Evolutionary conservation across 2,113 vertebrate genomes (phyloP).

Genomic region (Galeopterus variegatus): DNA sequence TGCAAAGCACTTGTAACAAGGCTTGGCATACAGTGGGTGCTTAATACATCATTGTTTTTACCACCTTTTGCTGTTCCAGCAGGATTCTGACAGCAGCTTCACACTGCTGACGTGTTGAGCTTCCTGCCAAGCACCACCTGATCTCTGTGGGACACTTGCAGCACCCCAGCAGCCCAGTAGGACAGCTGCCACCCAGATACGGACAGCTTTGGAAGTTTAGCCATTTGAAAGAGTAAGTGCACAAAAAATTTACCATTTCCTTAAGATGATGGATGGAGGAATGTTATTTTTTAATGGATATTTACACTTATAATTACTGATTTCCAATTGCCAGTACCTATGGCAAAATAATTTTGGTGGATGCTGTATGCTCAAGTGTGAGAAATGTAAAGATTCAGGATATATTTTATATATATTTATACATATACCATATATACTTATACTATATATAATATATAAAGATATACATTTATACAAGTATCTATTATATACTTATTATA

Average conservation of each 20-base stretch:
- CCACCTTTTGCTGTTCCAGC: background rate
- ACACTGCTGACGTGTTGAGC: fast-evolving
- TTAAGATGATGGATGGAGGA: background rate
- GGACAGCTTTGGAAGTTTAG: background rate
- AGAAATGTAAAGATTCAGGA: background rate
- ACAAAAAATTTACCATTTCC: background rate
- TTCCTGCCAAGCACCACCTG: background rate
- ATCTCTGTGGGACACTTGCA: fast-evolving
- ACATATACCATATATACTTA: background rate
- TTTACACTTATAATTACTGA: background rate
- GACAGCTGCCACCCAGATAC: background rate
- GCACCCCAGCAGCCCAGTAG: background rate
- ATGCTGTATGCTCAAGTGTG: background rate
- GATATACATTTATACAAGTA: too few relatives aligned
- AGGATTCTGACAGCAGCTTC: background rate
- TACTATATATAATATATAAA: background rate
- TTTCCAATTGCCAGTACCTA: background rate
- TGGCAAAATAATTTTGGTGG: background rate
- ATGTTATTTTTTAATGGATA: background rate
- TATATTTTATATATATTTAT: background rate
- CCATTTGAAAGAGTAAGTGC: fast-evolving
- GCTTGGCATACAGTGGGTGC: fast-evolving
- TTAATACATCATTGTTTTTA: too few relatives aligned
- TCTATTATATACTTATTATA: background rate
- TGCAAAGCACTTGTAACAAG: too few relatives aligned